Percentiles rank a stretch among this genome's conserved stretches.
phyloP scores from a whole-genome alignment of 2,113 vertebrate genomes.

The Lophura nycthemera region DNA sequence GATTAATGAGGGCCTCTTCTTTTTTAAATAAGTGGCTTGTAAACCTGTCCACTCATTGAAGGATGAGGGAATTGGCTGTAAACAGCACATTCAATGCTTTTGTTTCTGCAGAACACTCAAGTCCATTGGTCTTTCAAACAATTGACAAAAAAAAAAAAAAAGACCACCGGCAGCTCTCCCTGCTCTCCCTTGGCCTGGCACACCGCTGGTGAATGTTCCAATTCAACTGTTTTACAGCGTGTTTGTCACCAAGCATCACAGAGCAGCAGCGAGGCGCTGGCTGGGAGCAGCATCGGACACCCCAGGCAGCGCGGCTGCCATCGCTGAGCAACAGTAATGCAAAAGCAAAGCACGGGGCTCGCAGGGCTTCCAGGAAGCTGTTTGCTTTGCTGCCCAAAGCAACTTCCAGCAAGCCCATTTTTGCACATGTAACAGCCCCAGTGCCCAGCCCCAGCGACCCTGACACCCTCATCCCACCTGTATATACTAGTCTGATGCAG shows the following conservation, averaged over 20 bases:
- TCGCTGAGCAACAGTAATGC: background rate
- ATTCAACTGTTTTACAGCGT: constrained; percentile 48
- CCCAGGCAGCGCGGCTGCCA: fast-evolving
- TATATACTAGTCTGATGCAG: background rate
- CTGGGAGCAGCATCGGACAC: background rate
- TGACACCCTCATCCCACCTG: background rate
- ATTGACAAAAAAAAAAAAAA: background rate
- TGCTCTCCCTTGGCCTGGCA: background rate
- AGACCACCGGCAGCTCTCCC: background rate
- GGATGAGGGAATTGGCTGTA: background rate
- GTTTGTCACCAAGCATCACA: background rate
- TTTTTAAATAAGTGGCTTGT: background rate
- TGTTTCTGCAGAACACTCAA: background rate
- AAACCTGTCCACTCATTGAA: background rate
- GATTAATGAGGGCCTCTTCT: background rate
- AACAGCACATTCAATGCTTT: background rate
- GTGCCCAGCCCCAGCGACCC: background rate
- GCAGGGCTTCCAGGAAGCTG: background rate
- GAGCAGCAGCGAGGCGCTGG: fast-evolving
- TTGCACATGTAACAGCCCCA: fast-evolving
- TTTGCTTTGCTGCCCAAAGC: background rate
- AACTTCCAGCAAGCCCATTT: background rate
- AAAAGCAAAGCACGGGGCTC: constrained; percentile 30
- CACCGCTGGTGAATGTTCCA: fast-evolving
- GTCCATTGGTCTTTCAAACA: background rate